Conservation (phyloP, 2,888 invertebrate species). For the Stenichneumon culpator region DNA sequence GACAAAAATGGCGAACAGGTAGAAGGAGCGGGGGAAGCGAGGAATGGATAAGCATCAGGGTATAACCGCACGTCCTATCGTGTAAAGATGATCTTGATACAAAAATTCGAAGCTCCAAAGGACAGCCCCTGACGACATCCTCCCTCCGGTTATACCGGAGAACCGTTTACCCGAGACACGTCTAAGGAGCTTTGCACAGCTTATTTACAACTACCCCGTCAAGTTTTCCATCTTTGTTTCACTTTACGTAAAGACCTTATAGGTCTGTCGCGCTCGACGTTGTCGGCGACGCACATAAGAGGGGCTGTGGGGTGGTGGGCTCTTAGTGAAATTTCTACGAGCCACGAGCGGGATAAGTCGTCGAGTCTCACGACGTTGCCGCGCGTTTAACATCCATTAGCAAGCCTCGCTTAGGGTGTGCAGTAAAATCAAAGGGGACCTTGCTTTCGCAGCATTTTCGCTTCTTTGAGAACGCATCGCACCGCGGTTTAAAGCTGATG, state of each 20-base stretch:
- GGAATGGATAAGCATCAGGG: not conserved
- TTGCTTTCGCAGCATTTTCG: conserved; percentile 27
- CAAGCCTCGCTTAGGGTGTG: conserved; percentile 27
- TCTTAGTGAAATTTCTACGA: conserved; percentile 43
- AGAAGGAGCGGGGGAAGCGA: not conserved
- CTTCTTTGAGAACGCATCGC: conserved; percentile 16
- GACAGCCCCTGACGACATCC: not conserved
- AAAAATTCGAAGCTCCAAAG: conserved; percentile 25
- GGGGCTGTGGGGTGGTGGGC: conserved; percentile 2
- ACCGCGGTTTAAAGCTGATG: conserved; percentile 27
- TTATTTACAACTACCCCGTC: conserved; percentile 55
- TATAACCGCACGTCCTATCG: conserved; percentile 7
- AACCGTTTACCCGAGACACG: conserved; percentile 49
- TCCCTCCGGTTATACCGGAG: conserved; percentile 15
- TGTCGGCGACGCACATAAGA: not conserved
- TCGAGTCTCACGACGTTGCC: conserved; percentile 17
- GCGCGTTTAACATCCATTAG: conserved; percentile 57
- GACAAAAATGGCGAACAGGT: not conserved
- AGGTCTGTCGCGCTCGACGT: conserved; percentile 9
- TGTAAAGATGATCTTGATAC: conserved; percentile 34
- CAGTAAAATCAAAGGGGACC: conserved; percentile 49
- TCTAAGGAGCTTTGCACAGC: conserved; percentile 59
- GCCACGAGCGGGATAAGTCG: conserved; percentile 32
- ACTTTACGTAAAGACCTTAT: conserved; percentile 16
- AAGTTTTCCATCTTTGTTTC: conserved; percentile 43